Evolutionary conservation across 2,797 vertebrate species (phyloP).

Genomic region (Periophthalmus magnuspinnatus): DNA sequence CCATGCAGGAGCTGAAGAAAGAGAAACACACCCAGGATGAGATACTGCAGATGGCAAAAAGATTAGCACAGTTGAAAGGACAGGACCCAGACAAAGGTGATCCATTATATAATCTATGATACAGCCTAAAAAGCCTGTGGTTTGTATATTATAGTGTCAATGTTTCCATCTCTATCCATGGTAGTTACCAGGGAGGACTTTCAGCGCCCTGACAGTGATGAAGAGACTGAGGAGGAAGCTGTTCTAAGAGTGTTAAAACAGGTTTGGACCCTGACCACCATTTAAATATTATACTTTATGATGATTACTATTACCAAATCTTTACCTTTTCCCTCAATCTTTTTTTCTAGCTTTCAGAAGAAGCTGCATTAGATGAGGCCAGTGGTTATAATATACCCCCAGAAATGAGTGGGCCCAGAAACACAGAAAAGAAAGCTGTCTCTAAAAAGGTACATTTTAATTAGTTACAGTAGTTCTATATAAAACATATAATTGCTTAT

Average conservation of each 20-base stretch:
- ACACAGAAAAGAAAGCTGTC: constrained; percentile 61
- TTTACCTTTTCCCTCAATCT: constrained; percentile 3
- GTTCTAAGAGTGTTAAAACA: constrained; percentile 87
- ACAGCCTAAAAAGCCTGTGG: not conserved
- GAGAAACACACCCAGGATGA: constrained; percentile 84
- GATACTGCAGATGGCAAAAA: constrained; percentile 85
- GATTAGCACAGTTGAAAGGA: constrained; percentile 86
- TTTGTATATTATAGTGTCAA: not conserved
- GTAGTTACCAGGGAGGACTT: constrained; percentile 85
- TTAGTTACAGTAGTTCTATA: not conserved
- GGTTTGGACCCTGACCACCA: constrained; percentile 59
- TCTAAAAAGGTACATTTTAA: constrained; percentile 63
- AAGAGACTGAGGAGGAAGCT: constrained; percentile 89
- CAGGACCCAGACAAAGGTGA: constrained; percentile 89
- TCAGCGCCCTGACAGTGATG: constrained; percentile 86
- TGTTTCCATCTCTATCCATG: constrained; percentile 33
- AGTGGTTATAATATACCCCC: constrained; percentile 92
- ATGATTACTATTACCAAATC: constrained; percentile 3
- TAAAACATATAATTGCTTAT: constrained; percentile 9
- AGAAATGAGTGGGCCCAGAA: constrained; percentile 73
- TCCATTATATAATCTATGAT: not conserved
- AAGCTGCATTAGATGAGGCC: constrained; percentile 88
- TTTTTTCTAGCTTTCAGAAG: constrained; percentile 86
- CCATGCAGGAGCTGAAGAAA: constrained; percentile 82
- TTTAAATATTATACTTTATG: not conserved